Conservation (phyloP, 2,113 vertebrate species). For the Thymallus thymallus region DNA sequence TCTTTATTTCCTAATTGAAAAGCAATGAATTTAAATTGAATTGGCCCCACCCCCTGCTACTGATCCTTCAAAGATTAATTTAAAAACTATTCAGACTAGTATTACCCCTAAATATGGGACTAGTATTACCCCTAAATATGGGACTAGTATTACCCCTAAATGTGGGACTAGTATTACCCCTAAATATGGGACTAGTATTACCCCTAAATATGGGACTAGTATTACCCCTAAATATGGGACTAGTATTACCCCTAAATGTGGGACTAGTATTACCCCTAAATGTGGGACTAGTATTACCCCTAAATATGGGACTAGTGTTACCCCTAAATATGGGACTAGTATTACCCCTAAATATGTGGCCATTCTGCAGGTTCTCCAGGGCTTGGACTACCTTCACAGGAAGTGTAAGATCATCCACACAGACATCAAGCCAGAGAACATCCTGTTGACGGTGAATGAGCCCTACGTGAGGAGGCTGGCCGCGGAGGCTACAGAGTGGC, state of each 20-base stretch:
- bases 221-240: not conserved
- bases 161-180: not conserved
- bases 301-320: not conserved
- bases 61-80: too few relatives aligned
- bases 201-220: not conserved
- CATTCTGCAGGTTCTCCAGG: slow-evolving; percentile 85
- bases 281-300: not conserved
- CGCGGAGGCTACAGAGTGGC: slow-evolving; percentile 96
- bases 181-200: too few relatives aligned
- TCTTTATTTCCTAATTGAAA: too few relatives aligned
- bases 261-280: too few relatives aligned
- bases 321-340: not conserved
- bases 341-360: not conserved
- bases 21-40: too few relatives aligned
- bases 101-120: too few relatives aligned
- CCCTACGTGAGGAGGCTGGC: slow-evolving; percentile 89
- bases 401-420: slow-evolving; percentile 98
- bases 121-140: not conserved
- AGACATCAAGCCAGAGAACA: slow-evolving; percentile 97
- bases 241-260: not conserved
- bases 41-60: too few relatives aligned
- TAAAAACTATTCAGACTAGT: too few relatives aligned
- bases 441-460: slow-evolving; percentile 91
- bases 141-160: too few relatives aligned
- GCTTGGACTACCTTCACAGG: slow-evolving; percentile 93